Evolutionary conservation across 2,797 vertebrate genomes (phyloP), one percentile per base, ranked within the genome.

Genomic region (Melopsittacus undulatus): DNA sequence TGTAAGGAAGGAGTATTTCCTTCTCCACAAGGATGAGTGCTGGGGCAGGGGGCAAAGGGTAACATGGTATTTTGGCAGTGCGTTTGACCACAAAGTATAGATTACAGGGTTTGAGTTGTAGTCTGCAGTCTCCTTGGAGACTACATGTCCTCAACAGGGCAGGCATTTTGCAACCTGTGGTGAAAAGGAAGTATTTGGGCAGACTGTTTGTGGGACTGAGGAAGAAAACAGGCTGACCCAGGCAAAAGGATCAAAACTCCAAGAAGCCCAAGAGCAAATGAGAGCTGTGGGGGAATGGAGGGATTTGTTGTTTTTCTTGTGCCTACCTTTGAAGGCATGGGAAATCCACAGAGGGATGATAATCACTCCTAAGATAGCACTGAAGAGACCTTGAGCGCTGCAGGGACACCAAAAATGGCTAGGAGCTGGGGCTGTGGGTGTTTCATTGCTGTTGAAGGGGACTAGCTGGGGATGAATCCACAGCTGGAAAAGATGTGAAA

Each of bases 321-420:
- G 52, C 70, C 51, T 90, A 13, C 43, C 75, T 93, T 94, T 91
- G 92, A 94, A 95, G 81, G 56, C 14, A 34, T 30, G 11, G 51
- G 56, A 89, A 93, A 46, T 46, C 63, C 15, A 8, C 13, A 16
- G 45, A 20, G 67, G 24, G 16, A 84, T 4, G 20, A 51, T 69
- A 89, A 74, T 91, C 48, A 20, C 68, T 79, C 49, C 67, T 77
- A 27, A 94, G 63, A 77, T 64, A 89, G 61, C 32, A n/a, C n/a
- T 61, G 56, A 52, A 66, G 46, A 59, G 70, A 23, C 22, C 34
- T 51, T 32, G 17, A 92, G 75, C 2, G 1, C 56, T 79, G 46
- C 51, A 85, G 75, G 59, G 51, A 54, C 43, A 36, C 36, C 13
- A 73, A 54, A 73, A 70, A 70, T 51, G 59, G 42, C 54, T 51